Conservation (phyloP, 2,113 vertebrate species). For the Dermatemys mawii region DNA sequence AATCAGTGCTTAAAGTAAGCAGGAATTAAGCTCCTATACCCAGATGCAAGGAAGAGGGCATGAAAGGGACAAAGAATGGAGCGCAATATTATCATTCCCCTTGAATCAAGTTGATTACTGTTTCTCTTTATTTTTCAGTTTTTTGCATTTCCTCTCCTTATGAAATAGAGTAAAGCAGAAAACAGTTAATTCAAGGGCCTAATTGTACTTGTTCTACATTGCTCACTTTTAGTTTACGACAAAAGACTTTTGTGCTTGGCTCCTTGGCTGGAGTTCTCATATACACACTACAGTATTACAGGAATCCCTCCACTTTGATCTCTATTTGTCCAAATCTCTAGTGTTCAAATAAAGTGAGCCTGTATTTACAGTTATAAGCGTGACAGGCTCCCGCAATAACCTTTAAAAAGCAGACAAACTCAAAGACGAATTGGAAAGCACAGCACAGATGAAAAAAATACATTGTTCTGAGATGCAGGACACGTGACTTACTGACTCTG, state of each 20-base stretch:
- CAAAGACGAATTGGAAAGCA: not conserved
- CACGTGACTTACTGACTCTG: constrained; percentile 84
- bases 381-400: not conserved
- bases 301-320: not conserved
- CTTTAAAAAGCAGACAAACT: not conserved
- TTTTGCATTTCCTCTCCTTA: not conserved
- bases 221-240: not conserved
- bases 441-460: not conserved
- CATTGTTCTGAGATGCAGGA: not conserved
- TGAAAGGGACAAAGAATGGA: not conserved
- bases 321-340: not conserved
- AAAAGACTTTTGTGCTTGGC: not conserved
- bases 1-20: constrained; percentile 38
- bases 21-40: constrained; percentile 45
- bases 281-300: not conserved
- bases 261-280: not conserved
- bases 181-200: not conserved
- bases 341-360: not conserved
- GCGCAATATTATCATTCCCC: not conserved
- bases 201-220: not conserved
- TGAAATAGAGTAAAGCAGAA: not conserved
- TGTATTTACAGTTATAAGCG: not conserved
- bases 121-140: not conserved
- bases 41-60: constrained; percentile 41
- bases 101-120: not conserved